Evolutionary conservation across 2,888 invertebrate genomes (phyloP).

Genomic region (Beris morrisii): DNA sequence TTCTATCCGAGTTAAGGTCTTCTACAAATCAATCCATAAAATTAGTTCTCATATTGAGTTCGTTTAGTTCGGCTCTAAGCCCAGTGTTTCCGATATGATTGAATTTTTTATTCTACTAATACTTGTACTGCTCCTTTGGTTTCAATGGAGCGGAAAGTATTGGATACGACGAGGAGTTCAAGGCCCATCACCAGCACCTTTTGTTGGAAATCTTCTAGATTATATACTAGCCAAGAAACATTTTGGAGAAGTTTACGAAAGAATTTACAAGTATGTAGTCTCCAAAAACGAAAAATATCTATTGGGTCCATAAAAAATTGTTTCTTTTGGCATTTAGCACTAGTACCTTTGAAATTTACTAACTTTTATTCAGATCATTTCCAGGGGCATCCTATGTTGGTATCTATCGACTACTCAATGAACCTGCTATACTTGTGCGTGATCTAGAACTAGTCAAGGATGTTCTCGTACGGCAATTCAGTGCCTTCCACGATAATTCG

Average conservation of each 20-base stretch:
- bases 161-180: slow-evolving; percentile 28
- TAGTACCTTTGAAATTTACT: background rate
- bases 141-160: slow-evolving; percentile 25
- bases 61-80: too few species aligned
- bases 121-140: slow-evolving; percentile 10
- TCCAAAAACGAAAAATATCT: background rate
- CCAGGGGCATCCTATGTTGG: slow-evolving; percentile 38
- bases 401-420: slow-evolving; percentile 37
- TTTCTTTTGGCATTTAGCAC: background rate
- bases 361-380: slow-evolving; percentile 26
- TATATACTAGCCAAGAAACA: slow-evolving; percentile 30
- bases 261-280: slow-evolving; percentile 29
- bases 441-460: slow-evolving; percentile 38
- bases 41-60: too few species aligned
- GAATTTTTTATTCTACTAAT: background rate
- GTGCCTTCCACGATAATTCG: slow-evolving; percentile 33
- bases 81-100: background rate
- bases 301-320: background rate
- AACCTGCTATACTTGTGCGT: slow-evolving; percentile 36
- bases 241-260: slow-evolving; percentile 33
- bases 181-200: slow-evolving; percentile 22
- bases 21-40: too few species aligned
- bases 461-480: slow-evolving; percentile 36
- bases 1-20: too few species aligned
- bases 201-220: slow-evolving; percentile 32